These are phyloP conservation scores for Pissodes strobi DNA, from an alignment of 1,140 invertebrate species.

Conservation along the genomic window DNA sequence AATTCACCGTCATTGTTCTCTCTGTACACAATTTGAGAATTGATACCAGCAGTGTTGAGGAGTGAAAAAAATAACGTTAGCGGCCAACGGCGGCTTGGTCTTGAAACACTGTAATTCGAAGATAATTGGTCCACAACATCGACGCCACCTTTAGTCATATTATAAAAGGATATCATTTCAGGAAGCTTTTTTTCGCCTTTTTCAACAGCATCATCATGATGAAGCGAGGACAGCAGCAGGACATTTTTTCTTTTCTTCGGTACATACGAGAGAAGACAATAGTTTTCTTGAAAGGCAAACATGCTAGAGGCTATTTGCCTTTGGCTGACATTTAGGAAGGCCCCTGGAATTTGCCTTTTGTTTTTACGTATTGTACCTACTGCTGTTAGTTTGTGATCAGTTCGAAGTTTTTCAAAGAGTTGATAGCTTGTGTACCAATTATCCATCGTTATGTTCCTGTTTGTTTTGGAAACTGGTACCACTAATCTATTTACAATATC, in stretches of 20 bases:
- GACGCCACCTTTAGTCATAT: conserved; percentile 32
- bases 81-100: conserved; percentile 33
- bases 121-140: conserved; percentile 32
- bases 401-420: too few relatives aligned
- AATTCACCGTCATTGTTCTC: too few relatives aligned
- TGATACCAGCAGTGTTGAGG: conserved; percentile 20
- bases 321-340: background rate
- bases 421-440: too few relatives aligned
- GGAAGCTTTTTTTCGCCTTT: conserved; percentile 16
- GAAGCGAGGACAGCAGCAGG: conserved; percentile 45
- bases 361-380: conserved; percentile 49
- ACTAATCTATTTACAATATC: too few relatives aligned
- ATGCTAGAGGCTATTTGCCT: background rate
- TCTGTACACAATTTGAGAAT: too few relatives aligned
- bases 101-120: conserved; percentile 18
- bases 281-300: conserved; percentile 31
- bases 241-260: conserved; percentile 44
- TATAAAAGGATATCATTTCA: conserved; percentile 36
- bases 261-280: conserved; percentile 36
- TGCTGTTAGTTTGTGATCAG: conserved; percentile 35
- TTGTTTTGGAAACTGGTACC: too few relatives aligned
- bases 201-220: conserved; percentile 37
- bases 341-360: too few relatives aligned
- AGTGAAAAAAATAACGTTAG: conserved; percentile 29
- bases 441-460: conserved; percentile 27